These are phyloP conservation scores for Microctonus hyperodae DNA, from an alignment of 2,888 invertebrate genomes.

Conservation along the genomic window DNA sequence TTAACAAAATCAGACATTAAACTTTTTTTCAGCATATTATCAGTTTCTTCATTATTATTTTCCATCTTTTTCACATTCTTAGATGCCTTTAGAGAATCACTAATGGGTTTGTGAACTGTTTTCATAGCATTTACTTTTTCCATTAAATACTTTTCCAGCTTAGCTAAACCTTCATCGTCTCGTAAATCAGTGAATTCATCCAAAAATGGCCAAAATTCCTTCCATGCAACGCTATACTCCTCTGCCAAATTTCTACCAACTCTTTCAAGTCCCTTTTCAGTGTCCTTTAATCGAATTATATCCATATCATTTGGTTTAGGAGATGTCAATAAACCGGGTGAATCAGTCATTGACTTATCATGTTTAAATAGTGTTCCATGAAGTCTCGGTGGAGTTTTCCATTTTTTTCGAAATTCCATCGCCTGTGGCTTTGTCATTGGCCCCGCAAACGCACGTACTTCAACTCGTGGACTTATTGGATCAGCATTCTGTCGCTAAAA, in stretches of 20 bases:
- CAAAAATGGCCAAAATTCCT: constrained; percentile 93
- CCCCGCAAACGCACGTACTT: constrained; percentile 88
- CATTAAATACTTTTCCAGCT: constrained; percentile 79
- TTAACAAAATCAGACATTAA: constrained; percentile 3
- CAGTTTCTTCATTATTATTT: background rate
- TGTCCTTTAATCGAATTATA: constrained; percentile 70
- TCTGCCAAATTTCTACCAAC: constrained; percentile 79
- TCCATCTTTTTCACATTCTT: background rate
- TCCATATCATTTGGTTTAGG: constrained; percentile 29
- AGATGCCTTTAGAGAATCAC: background rate
- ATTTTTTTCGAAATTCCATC: constrained; percentile 74
- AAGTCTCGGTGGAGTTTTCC: constrained; percentile 82
- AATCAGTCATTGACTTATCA: constrained; percentile 36
- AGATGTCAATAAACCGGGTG: constrained; percentile 30
- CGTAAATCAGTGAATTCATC: constrained; percentile 82
- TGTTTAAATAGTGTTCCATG: constrained; percentile 34
- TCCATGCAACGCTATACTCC: constrained; percentile 80
- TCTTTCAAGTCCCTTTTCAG: constrained; percentile 87
- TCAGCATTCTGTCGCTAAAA: constrained; percentile 71
- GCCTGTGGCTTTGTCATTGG: constrained; percentile 85
- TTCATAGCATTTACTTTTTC: constrained; percentile 58
- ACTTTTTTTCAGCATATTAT: background rate
- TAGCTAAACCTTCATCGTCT: constrained; percentile 74
- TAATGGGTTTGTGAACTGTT: background rate
- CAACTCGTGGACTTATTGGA: constrained; percentile 73